Conservation (phyloP, 2,888 invertebrate genomes). For the Cephus pulcher region DNA sequence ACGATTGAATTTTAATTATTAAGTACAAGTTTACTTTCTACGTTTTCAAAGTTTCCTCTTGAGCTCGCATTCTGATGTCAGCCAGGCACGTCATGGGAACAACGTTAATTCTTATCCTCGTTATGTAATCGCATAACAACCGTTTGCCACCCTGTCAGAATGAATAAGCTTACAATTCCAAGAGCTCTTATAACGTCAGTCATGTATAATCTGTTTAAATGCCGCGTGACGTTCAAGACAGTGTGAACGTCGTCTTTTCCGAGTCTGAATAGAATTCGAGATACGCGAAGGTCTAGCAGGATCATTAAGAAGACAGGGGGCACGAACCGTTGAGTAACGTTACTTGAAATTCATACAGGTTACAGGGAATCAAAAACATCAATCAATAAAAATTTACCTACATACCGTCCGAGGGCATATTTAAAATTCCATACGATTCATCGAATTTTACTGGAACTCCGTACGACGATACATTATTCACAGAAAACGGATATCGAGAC, state of each 20-base stretch:
- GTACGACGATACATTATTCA: neutral
- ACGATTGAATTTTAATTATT: neutral
- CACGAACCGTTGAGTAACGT: neutral
- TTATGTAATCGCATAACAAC: neutral
- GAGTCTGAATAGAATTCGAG: neutral
- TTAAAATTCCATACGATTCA: neutral
- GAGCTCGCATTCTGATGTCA: neutral
- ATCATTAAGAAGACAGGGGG: neutral
- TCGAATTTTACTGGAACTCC: neutral
- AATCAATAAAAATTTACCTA: neutral
- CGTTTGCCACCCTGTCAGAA: neutral
- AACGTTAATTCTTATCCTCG: neutral
- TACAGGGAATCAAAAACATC: neutral
- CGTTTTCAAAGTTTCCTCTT: neutral
- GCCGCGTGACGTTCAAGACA: neutral
- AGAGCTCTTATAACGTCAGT: neutral
- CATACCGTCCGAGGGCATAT: neutral
- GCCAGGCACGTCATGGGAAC: neutral
- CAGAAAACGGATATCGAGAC: neutral
- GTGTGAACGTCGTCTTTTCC: neutral
- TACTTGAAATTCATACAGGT: neutral
- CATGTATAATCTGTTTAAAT: neutral
- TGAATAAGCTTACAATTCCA: neutral
- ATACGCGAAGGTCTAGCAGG: neutral
- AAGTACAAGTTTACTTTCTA: neutral